A percentile compares a stretch with the other conserved stretches of the same genome.
Conservation (phyloP, 2,888 invertebrate species). For the Carcina quercana region DNA sequence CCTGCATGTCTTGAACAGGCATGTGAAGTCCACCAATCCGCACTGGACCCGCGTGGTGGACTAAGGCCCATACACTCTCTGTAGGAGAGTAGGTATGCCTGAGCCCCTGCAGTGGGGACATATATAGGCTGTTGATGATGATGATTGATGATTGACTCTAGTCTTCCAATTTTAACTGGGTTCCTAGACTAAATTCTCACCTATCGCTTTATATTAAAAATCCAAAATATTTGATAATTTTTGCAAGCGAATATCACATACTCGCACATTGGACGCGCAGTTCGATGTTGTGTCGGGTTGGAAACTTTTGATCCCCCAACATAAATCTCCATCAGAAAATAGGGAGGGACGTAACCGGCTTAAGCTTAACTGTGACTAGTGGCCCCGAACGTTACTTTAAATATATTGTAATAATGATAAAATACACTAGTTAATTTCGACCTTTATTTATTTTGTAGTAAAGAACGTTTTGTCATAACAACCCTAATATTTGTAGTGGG, state of each 20-base stretch:
- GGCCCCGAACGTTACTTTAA: conserved; percentile 64
- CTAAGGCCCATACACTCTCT: too few species aligned
- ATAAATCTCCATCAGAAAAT: conserved; percentile 75
- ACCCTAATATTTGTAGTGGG: conserved; percentile 34
- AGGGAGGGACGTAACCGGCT: conserved; percentile 72
- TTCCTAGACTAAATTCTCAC: too few species aligned
- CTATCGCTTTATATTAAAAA: too few species aligned
- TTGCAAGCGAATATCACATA: conserved; percentile 34
- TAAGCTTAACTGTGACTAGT: conserved; percentile 72
- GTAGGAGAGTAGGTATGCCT: too few species aligned
- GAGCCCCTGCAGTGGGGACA: too few species aligned
- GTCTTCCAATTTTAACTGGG: too few species aligned
- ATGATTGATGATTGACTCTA: too few species aligned
- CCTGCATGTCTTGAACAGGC: too few species aligned
- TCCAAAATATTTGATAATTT: too few species aligned
- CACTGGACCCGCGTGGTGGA: too few species aligned
- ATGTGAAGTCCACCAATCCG: too few species aligned
- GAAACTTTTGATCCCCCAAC: conserved; percentile 72
- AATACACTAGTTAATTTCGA: conserved; percentile 64
- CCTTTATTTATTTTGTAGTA: conserved; percentile 58
- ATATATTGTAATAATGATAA: conserved; percentile 72
- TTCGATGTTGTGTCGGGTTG: conserved; percentile 39
- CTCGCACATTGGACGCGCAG: conserved; percentile 3
- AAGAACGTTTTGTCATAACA: conserved; percentile 56
- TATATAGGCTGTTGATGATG: too few species aligned